Conservation (phyloP, 2,113 vertebrate genomes). For the Brienomyrus brachyistius region DNA sequence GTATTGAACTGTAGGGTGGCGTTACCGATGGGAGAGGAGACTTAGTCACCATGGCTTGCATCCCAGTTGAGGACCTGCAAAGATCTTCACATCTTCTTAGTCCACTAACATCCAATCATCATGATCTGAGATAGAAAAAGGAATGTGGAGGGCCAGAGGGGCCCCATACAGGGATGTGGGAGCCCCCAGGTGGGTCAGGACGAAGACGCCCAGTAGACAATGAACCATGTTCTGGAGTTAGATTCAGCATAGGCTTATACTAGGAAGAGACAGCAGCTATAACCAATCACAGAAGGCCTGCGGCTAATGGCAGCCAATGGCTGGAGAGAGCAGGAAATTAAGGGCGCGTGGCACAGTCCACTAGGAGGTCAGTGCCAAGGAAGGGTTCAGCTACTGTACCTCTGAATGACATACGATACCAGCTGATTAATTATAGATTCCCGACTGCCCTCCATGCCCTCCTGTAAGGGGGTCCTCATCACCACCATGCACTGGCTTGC, state of each 20-base stretch:
- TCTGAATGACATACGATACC: not conserved
- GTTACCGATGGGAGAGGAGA: no score
- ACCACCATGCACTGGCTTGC: not conserved
- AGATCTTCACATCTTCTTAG: not conserved
- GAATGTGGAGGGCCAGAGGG: not conserved
- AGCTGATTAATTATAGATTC: not conserved
- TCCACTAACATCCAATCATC: not conserved
- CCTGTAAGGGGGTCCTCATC: not conserved
- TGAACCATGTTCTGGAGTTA: not conserved
- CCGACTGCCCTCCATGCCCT: not conserved
- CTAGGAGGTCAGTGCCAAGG: not conserved
- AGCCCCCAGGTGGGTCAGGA: not conserved
- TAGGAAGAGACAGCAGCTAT: not conserved
- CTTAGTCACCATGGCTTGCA: not conserved
- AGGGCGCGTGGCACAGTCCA: not conserved
- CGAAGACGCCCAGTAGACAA: not conserved
- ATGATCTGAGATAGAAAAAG: not conserved
- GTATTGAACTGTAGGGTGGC: not conserved
- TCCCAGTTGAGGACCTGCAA: not conserved
- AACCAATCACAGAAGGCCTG: not conserved
- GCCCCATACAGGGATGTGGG: not conserved
- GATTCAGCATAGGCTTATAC: not conserved
- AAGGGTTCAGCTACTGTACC: not conserved
- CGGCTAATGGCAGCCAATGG: not conserved
- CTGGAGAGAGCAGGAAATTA: not conserved